Percentiles rank a stretch among this genome's conserved stretches.
Conservation (phyloP, 2,888 invertebrate genomes). For the Gryllus longicercus region DNA sequence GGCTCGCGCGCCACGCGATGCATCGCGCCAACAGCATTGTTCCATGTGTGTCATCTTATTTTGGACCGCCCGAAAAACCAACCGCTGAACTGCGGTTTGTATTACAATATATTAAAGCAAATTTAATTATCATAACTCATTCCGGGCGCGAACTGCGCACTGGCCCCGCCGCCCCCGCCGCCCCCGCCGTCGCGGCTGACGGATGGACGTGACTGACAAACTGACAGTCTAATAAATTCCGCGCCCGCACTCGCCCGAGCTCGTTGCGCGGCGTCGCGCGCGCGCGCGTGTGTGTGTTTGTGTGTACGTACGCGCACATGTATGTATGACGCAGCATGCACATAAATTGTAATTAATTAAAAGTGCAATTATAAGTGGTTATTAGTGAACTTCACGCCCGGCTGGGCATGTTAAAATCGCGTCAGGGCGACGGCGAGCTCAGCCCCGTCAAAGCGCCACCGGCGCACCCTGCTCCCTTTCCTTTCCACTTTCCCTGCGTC, state of each 20-base stretch:
- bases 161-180: not conserved
- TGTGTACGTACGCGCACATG: not conserved
- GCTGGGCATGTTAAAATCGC: conserved; percentile 17
- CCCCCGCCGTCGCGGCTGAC: not conserved
- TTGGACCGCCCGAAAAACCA: not conserved
- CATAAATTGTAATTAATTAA: conserved; percentile 17
- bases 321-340: conserved; percentile 17
- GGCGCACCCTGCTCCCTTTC: too few relatives aligned
- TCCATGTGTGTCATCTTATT: not conserved
- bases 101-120: conserved; percentile 17
- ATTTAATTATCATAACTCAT: conserved; percentile 17
- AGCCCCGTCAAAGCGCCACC: not conserved
- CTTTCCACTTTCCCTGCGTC: too few relatives aligned
- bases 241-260: not conserved
- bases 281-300: not conserved
- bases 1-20: too few relatives aligned
- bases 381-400: conserved; percentile 17
- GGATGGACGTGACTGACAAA: conserved; percentile 17
- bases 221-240: conserved; percentile 17
- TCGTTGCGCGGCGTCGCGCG: not conserved
- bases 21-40: too few relatives aligned
- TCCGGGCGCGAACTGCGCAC: not conserved
- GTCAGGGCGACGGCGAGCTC: conserved; percentile 4
- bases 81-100: not conserved
- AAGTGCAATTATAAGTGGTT: conserved; percentile 17